These are phyloP conservation scores for Argya squamiceps DNA, from an alignment of 2,797 vertebrate species.

Conservation along the genomic window DNA sequence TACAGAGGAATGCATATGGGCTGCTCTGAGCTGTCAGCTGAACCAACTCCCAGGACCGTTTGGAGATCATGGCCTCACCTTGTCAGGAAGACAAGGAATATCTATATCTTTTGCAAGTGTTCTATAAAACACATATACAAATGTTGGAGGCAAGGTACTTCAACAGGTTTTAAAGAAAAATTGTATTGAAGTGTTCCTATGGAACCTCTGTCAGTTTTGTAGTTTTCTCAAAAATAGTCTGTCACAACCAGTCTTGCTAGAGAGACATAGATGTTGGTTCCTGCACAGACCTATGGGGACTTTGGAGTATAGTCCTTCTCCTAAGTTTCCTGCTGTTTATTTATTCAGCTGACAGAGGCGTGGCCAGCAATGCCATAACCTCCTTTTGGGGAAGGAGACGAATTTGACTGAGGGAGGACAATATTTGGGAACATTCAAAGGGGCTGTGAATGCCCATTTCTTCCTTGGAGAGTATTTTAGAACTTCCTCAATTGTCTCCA, in stretches of 20 bases:
- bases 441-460: background rate
- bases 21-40: background rate
- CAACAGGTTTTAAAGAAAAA: background rate
- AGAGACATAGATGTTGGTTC: background rate
- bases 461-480: background rate
- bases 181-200: background rate
- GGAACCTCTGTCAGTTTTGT: background rate
- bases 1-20: slow-evolving; percentile 34
- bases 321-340: background rate
- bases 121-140: accelerated
- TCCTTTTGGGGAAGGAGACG: background rate
- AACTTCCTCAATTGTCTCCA: background rate
- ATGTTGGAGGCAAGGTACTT: background rate
- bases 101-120: background rate
- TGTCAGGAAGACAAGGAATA: background rate
- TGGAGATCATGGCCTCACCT: background rate
- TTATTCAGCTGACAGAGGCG: background rate
- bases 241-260: background rate
- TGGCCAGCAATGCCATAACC: background rate
- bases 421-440: background rate
- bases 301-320: background rate
- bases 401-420: background rate
- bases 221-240: background rate
- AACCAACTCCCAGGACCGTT: background rate
- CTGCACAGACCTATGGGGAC: background rate